A percentile compares a stretch with the other conserved stretches of the same genome.
These are phyloP conservation scores for Machaerirhynchus nigripectus DNA, from an alignment of 2,113 vertebrate species.

Conservation along the genomic window DNA sequence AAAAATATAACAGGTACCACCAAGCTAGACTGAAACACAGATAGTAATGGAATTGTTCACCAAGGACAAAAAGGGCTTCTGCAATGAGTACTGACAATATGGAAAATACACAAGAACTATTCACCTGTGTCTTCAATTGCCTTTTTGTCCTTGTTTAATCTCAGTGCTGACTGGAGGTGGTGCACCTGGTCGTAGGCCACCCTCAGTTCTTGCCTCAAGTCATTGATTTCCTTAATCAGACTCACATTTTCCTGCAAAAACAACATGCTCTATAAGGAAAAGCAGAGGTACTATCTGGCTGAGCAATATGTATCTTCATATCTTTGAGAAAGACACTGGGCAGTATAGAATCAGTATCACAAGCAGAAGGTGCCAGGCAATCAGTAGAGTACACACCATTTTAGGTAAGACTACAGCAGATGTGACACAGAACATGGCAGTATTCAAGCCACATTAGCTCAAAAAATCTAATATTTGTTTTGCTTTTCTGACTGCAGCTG, in stretches of 20 bases:
- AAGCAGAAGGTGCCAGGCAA: neutral
- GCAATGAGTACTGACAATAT: neutral
- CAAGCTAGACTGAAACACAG: neutral
- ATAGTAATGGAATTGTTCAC: neutral
- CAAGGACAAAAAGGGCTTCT: neutral
- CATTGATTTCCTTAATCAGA: constrained; percentile 79
- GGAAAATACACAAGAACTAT: neutral
- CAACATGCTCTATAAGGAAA: neutral
- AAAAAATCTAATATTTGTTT: neutral
- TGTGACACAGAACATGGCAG: neutral
- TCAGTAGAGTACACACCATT: neutral
- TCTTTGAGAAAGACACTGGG: neutral
- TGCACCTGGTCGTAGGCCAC: constrained; percentile 59
- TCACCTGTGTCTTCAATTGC: constrained; percentile 68
- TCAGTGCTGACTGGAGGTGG: constrained; percentile 61
- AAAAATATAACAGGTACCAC: neutral
- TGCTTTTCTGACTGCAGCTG: neutral
- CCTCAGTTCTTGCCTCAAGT: constrained; percentile 71
- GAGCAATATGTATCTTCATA: neutral
- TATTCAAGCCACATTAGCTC: neutral
- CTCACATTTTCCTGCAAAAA: constrained; percentile 75
- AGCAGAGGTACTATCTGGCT: neutral
- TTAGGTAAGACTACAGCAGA: neutral
- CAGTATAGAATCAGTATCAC: neutral
- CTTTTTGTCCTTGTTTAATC: constrained; percentile 64